Conservation (phyloP, 2,888 invertebrate species). For the Pilophorus perplexus region DNA sequence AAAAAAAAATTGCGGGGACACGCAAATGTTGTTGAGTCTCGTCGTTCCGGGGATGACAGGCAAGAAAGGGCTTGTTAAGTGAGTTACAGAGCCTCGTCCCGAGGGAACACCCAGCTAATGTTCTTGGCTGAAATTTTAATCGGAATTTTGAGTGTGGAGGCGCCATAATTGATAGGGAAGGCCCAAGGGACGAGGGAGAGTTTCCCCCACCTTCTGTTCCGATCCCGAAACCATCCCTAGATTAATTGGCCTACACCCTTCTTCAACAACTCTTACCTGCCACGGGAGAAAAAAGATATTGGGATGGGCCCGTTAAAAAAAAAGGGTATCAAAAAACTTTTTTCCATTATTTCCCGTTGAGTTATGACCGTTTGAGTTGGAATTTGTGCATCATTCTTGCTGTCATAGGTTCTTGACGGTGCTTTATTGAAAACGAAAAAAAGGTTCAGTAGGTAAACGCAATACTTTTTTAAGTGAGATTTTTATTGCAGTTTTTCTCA, state of each 20-base stretch:
- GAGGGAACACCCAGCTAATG: slow-evolving; percentile 35
- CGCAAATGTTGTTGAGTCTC: slow-evolving; percentile 10
- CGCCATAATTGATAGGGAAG: slow-evolving; percentile 46
- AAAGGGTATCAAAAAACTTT: not conserved
- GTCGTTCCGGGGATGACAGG: slow-evolving; percentile 18
- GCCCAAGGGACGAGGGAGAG: slow-evolving; percentile 34
- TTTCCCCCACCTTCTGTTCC: not conserved
- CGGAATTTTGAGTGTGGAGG: slow-evolving; percentile 43
- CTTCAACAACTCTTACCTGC: slow-evolving; percentile 31
- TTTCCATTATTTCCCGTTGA: not conserved
- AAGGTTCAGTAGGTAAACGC: no score
- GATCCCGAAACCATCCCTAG: slow-evolving; percentile 15
- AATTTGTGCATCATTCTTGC: not conserved
- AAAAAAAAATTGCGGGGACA: not conserved
- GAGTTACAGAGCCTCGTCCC: slow-evolving; percentile 42
- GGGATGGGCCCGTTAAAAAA: not conserved
- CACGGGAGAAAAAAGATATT: not conserved
- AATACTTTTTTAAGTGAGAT: no score
- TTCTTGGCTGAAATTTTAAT: slow-evolving; percentile 46
- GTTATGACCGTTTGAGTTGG: slow-evolving; percentile 17
- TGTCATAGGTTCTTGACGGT: not conserved
- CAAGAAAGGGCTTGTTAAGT: slow-evolving; percentile 28
- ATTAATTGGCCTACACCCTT: slow-evolving; percentile 27
- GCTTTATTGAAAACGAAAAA: no score
- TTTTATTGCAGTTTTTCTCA: no score